phyloP scores from a whole-genome alignment of 2,888 invertebrate genomes.

The Euzophera pinguis region DNA sequence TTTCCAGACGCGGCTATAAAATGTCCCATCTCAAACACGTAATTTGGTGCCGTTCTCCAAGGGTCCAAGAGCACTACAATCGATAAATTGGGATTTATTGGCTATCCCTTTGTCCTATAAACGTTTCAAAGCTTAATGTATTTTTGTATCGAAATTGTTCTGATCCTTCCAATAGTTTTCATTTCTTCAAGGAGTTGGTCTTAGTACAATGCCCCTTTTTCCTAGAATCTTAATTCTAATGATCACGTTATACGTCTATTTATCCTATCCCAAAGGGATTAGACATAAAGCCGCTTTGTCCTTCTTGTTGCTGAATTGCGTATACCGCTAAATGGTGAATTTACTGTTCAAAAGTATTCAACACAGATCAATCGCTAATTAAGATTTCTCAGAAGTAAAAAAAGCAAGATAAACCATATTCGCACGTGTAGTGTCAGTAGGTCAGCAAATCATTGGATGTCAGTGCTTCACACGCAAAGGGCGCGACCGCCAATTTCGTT shows the following conservation, averaged over 20 bases:
- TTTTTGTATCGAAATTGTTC: no score
- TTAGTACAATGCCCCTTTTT: no score
- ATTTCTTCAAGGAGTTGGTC: no score
- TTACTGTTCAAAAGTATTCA: no score
- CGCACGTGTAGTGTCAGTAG: neutral
- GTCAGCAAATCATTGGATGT: slow-evolving; percentile 5
- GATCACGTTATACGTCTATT: no score
- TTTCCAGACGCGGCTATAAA: neutral
- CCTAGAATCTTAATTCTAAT: no score
- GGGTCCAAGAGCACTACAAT: neutral
- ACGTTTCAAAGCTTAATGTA: neutral
- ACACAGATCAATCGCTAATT: no score
- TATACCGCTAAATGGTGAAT: no score
- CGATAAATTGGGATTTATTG: slow-evolving; percentile 3
- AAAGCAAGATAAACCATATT: neutral
- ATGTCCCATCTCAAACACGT: neutral
- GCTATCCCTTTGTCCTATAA: neutral
- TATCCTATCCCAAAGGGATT: no score
- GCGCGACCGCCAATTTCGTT: slow-evolving; percentile 40
- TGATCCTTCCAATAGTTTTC: no score
- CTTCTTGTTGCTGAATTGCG: no score
- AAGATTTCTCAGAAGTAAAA: neutral
- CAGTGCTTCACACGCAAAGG: slow-evolving; percentile 40
- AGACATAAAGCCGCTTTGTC: no score
- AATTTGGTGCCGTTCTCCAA: neutral